phyloP scores from a whole-genome alignment of 2,113 vertebrate genomes.

The Lepidiolamprologus cunningtoni region DNA sequence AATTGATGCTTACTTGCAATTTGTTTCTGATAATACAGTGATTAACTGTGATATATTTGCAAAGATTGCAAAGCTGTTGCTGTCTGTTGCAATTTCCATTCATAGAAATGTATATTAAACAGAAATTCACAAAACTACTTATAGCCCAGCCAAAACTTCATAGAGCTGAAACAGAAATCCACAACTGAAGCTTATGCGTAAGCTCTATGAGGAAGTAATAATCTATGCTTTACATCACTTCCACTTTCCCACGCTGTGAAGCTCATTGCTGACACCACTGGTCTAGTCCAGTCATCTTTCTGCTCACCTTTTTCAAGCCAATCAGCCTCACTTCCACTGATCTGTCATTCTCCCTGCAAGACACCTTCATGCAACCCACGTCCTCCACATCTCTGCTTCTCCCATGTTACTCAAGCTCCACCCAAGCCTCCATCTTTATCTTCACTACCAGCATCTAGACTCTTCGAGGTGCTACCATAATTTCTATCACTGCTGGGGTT shows the following conservation, averaged over 20 bases:
- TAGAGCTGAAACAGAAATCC: background rate
- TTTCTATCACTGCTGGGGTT: background rate
- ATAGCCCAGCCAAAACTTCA: background rate
- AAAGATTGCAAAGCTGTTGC: background rate
- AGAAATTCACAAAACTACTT: background rate
- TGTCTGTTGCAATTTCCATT: background rate
- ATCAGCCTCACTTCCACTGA: background rate
- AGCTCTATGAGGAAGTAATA: background rate
- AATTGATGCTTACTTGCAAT: background rate
- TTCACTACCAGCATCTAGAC: background rate
- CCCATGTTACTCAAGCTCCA: background rate
- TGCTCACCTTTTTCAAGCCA: background rate
- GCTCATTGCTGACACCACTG: background rate
- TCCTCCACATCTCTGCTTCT: background rate
- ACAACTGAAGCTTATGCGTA: background rate
- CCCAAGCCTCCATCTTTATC: background rate
- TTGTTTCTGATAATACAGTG: background rate
- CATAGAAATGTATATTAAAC: background rate
- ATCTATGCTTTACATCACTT: background rate
- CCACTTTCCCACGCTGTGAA: background rate
- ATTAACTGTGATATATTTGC: background rate
- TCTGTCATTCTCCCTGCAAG: background rate
- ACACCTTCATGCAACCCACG: background rate
- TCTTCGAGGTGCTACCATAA: accelerated
- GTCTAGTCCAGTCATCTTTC: background rate